Evolutionary conservation across 2,888 invertebrate genomes (phyloP).

Genomic region (Luffia ferchaultella): DNA sequence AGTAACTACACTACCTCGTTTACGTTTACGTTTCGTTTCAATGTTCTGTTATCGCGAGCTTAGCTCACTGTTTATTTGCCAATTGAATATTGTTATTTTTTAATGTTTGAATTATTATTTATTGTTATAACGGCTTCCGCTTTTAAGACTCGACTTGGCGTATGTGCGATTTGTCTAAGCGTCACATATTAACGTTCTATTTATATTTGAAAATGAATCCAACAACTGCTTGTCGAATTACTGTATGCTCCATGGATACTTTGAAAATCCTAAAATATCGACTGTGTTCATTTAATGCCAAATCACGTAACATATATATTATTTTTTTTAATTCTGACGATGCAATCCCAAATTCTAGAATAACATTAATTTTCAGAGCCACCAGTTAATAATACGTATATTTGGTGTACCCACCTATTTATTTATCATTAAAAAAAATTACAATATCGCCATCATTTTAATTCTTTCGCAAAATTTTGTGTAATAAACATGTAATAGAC

Average conservation of each 20-base stretch:
- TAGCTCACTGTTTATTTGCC: slow-evolving; percentile 54
- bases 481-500: no score
- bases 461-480: no score
- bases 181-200: slow-evolving; percentile 41
- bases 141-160: slow-evolving; percentile 6
- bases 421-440: no score
- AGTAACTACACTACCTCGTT: slow-evolving; percentile 62
- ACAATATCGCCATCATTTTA: no score
- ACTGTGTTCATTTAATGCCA: background rate
- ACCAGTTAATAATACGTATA: no score
- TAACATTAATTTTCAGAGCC: no score
- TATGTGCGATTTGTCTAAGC: slow-evolving; percentile 28
- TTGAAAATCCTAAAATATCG: background rate
- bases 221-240: slow-evolving; percentile 16
- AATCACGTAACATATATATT: background rate
- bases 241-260: background rate
- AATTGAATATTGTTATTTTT: slow-evolving; percentile 33
- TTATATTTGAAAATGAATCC: slow-evolving; percentile 23
- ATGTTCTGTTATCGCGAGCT: slow-evolving; percentile 42
- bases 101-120: slow-evolving; percentile 30
- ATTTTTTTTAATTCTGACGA: background rate
- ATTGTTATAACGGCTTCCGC: slow-evolving; percentile 37
- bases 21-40: slow-evolving; percentile 30
- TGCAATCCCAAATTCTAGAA: background rate
- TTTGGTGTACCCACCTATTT: no score